Evolutionary conservation across 2,888 invertebrate species (phyloP).

Genomic region (Lasius platythorax): DNA sequence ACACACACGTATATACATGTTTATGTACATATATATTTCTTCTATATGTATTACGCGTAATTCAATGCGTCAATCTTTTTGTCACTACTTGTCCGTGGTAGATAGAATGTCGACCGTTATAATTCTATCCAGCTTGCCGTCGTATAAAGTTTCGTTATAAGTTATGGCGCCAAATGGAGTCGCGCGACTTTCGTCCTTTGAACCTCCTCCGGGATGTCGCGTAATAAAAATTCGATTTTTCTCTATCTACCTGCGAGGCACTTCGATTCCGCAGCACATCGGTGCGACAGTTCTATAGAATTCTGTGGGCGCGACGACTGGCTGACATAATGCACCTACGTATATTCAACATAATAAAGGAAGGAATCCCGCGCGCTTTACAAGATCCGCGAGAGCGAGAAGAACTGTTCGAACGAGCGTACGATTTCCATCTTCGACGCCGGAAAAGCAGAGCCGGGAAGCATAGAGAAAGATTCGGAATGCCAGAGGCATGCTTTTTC

Average conservation of each 20-base stretch:
- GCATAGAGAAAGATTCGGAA: neutral
- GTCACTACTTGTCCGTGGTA: neutral
- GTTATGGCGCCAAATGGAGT: neutral
- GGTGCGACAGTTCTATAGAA: neutral
- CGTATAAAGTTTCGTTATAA: neutral
- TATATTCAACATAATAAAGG: neutral
- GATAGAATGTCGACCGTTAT: neutral
- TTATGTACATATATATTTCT: neutral
- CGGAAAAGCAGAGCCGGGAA: neutral
- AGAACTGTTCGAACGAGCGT: slow-evolving; percentile 9
- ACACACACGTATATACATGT: neutral
- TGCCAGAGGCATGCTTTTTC: neutral
- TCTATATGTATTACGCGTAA: neutral
- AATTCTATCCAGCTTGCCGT: neutral
- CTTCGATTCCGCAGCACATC: slow-evolving; percentile 31
- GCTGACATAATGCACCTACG: slow-evolving; percentile 17
- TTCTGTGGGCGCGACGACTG: slow-evolving; percentile 24
- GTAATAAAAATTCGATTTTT: slow-evolving; percentile 43
- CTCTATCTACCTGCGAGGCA: neutral
- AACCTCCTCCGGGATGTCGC: neutral
- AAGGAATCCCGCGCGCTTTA: slow-evolving; percentile 18
- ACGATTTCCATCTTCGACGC: slow-evolving; percentile 17
- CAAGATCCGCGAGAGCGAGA: neutral
- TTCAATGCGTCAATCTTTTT: neutral
- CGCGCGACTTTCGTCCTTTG: neutral